phyloP scores from a whole-genome alignment of 2,797 vertebrate genomes.

The Galago senegalensis region DNA sequence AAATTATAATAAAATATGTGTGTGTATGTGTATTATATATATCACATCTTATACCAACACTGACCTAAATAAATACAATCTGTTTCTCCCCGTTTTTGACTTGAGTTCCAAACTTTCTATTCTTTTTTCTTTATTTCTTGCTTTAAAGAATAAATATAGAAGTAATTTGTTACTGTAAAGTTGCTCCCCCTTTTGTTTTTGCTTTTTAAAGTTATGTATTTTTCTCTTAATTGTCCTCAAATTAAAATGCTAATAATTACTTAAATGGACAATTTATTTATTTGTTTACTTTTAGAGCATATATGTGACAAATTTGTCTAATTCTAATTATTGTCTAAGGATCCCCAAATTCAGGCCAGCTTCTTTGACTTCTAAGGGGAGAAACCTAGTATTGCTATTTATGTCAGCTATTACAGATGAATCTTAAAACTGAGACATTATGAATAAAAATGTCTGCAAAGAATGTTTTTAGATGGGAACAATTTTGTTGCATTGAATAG shows the following conservation, averaged over 20 bases:
- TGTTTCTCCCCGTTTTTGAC: background rate
- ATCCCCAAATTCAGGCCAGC: background rate
- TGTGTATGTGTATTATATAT: background rate
- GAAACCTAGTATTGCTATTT: background rate
- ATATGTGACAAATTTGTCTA: background rate
- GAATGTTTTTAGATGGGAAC: background rate
- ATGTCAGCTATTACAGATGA: background rate
- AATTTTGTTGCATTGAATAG: background rate
- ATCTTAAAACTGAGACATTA: background rate
- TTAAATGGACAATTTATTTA: background rate
- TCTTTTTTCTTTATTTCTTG: slow-evolving; percentile 11
- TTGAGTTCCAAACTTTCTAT: background rate
- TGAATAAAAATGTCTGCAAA: background rate
- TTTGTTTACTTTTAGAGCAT: background rate
- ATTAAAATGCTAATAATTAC: background rate
- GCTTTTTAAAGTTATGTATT: background rate
- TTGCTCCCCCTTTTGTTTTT: background rate
- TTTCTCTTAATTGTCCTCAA: slow-evolving; percentile 15
- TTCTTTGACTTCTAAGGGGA: background rate
- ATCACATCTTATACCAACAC: background rate
- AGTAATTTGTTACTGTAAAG: background rate
- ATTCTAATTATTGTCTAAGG: slow-evolving; percentile 1
- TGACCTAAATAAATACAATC: background rate
- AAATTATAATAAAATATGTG: background rate
- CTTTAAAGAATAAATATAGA: background rate